phyloP scores from a whole-genome alignment of 2,888 invertebrate species.

The Exephanes ischioxanthus region DNA sequence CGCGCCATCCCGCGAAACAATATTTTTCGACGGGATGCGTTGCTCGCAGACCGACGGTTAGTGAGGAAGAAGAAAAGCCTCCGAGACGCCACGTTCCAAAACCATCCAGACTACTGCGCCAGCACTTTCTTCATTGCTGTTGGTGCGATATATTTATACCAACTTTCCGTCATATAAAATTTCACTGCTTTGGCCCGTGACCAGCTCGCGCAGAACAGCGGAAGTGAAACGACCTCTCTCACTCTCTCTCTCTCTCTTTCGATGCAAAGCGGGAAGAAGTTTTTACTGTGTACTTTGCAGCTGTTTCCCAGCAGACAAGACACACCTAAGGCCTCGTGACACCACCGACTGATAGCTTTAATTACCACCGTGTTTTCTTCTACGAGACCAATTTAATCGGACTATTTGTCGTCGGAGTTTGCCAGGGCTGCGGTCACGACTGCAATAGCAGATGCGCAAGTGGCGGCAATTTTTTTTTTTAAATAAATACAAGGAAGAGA shows the following conservation, averaged over 20 bases:
- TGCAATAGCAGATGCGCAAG: conserved; percentile 14
- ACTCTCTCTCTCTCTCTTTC: background rate
- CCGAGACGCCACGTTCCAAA: conserved; percentile 43
- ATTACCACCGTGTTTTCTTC: conserved; percentile 77
- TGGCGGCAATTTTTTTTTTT: background rate
- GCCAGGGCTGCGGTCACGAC: conserved; percentile 19
- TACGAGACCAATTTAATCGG: conserved; percentile 78
- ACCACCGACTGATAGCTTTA: conserved; percentile 77
- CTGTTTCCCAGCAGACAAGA: background rate
- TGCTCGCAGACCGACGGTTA: conserved; percentile 8
- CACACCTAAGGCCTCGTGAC: conserved; percentile 38
- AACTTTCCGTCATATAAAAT: conserved; percentile 67
- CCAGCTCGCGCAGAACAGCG: conserved; percentile 51
- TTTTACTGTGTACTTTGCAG: conserved; percentile 11
- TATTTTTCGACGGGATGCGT: conserved; percentile 27
- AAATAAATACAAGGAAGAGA: background rate
- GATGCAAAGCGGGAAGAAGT: conserved; percentile 42
- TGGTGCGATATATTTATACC: conserved; percentile 62
- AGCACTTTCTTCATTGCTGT: conserved; percentile 62
- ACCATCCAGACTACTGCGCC: conserved; percentile 52
- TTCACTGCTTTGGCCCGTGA: conserved; percentile 65
- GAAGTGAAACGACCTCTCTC: conserved; percentile 36
- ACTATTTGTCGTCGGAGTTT: conserved; percentile 68
- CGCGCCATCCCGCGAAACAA: conserved; percentile 2
- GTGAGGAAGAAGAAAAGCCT: conserved; percentile 8